Base-by-base conservation (phyloP, 2,888 invertebrate genomes). In the Cinara cedri region DNA sequence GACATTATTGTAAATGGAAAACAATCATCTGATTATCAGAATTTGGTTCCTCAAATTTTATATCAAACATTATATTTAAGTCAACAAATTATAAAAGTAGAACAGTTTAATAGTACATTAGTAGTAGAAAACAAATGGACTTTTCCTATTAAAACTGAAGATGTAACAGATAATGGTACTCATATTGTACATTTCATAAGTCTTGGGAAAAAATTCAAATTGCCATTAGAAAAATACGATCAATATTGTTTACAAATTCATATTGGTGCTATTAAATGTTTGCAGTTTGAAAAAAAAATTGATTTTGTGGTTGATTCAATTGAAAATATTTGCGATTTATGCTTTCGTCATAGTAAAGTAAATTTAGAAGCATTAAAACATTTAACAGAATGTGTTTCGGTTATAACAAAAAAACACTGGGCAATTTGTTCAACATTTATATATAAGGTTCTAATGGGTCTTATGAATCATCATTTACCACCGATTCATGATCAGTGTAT, bases 401-500 rank as follows among this genome's bases (percentile, higher is more conserved):
- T 70, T 34, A 51, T 78, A n/a, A n/a, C 68, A 16, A 78, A 78
- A 70, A 34, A 60, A 60, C 78, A 78, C 21, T 78, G 78, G 78
- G 62, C 11, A 24, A 42, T 21, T 0, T 70, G 16, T 16, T 78
- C 78, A 70, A 57, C 42, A 34, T 51, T 0, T 60, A 49, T 78
- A 60, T 78, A 70, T 49, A 78, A 70, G 14, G 78, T 78, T 26
- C 8, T 78, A 49, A 78, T 78, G 78, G 70, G 70, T 24, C 70
- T 34, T 51, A 70, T 78, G 21, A 78, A 68, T 34, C 78, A 78
- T 78, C 46, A 60, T 70, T 68, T 62, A 70, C 78, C 78, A 49
- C n/a, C 78, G 70, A 70, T 78, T 62, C 78, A 70, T 24, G 60
- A 70, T 13, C 78, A 78, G 51, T 78, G 78, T 51, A 51, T 78